Base-by-base conservation (phyloP, 2,113 vertebrate species). In the Neolamprologus tretocephalus region DNA sequence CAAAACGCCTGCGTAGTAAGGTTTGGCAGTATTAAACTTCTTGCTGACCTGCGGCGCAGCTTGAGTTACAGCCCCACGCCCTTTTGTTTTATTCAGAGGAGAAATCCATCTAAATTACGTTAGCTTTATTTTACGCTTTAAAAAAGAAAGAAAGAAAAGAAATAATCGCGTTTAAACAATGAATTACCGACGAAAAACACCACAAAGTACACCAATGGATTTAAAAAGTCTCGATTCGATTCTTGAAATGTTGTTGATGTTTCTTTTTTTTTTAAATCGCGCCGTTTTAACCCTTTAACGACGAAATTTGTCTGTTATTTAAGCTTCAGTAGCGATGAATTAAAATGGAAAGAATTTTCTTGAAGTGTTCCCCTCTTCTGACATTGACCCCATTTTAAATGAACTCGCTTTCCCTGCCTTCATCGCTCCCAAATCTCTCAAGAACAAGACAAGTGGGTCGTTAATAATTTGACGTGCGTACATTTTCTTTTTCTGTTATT, bases 371-470 rank as follows among this genome's bases (percentile, higher is more conserved):
- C 55, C 42, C 21, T 89, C 78, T 26, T 55, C 78, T 49, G 55
- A 83, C 85, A 86, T 33, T 53, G 80, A 45, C 55, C 61, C 80
- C 81, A 86, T 87, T 90, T 92, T 80, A 80, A 92, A 71, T 93
- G 82, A 93, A 91, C 84, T 86, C 58, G 6, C 33, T 88, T 92
- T 93, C 75, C 85, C 84, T 93, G 87, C 86, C 89, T 90, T 90
- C 14, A 84, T 40, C 87, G 86, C 47, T 86, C 49, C 51, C 84
- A 89, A 92, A 80, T 51, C 86, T 91, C 85, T 80, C 90, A 89
- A 93, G 84, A 82, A 91, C 86, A 54, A 84, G 51, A 81, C 87
- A 93, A 94, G 79, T 89, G 87, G 75, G 68, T 95, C 92, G 92
- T 92, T 93, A 93, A 90, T 93, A 94, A 94, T 91, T 58, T 31